phyloP scores from a whole-genome alignment of 2,113 vertebrate genomes.

The Salvelinus sp. region DNA sequence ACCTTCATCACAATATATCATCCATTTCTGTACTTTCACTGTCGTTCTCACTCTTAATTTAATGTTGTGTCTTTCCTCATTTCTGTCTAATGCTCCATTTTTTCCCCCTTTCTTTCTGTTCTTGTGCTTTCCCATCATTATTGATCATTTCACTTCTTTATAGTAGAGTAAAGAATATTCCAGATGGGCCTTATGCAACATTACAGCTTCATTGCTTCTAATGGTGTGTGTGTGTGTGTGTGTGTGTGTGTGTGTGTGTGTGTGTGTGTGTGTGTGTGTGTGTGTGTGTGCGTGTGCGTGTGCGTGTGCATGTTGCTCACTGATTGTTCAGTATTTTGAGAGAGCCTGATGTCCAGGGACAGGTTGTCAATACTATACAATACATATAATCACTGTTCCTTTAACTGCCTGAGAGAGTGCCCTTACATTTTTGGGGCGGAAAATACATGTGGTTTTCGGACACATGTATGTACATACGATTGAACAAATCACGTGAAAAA shows the following conservation, averaged over 20 bases:
- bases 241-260: no score
- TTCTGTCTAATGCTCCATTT: not conserved
- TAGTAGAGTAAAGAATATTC: no score
- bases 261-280: not conserved
- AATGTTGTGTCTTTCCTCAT: not conserved
- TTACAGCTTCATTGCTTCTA: no score
- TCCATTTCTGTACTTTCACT: not conserved
- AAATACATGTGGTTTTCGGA: no score
- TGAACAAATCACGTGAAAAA: no score
- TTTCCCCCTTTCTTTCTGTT: not conserved
- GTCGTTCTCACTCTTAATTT: not conserved
- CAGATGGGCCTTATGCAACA: no score
- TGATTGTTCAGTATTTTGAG: not conserved
- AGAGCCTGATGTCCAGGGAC: not conserved
- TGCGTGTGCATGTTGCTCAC: conserved; percentile 28
- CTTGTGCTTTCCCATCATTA: no score
- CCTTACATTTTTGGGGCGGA: no score
- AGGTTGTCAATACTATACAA: not conserved
- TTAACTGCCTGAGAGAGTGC: not conserved
- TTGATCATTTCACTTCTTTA: no score
- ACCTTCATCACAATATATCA: no score
- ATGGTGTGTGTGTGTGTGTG: no score
- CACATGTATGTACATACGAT: no score
- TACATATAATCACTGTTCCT: not conserved
- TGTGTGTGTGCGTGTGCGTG: not conserved